Conservation (phyloP, 2,797 vertebrate species). For the Pogoniulus pusillus region DNA sequence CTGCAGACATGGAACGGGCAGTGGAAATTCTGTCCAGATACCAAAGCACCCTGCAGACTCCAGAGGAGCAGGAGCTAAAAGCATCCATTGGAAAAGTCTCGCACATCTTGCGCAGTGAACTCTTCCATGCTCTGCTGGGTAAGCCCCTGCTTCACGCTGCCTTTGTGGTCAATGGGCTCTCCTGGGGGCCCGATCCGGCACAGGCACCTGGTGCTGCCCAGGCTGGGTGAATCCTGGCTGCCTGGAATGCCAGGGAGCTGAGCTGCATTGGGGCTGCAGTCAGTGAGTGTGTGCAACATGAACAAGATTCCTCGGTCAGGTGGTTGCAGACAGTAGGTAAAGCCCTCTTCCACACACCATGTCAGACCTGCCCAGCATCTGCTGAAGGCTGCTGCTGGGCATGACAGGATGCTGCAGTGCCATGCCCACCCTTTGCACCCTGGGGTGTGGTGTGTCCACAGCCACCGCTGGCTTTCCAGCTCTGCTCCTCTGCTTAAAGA, state of each 20-base stretch:
- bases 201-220: background rate
- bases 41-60: constrained; percentile 83
- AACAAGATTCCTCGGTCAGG: background rate
- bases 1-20: constrained; percentile 86
- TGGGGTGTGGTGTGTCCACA: background rate
- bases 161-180: constrained; percentile 23
- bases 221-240: background rate
- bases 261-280: background rate
- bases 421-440: background rate
- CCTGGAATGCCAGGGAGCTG: background rate
- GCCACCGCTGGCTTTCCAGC: fast-evolving
- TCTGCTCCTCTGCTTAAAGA: background rate
- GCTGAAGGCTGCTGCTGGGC: background rate
- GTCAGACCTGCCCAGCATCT: background rate
- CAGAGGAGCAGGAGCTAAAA: constrained; percentile 86
- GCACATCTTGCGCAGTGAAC: constrained; percentile 32
- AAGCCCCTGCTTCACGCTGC: background rate
- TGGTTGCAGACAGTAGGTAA: background rate
- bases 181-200: fast-evolving
- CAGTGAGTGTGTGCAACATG: fast-evolving
- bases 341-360: background rate
- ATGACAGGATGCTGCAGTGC: background rate
- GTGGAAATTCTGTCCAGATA: constrained; percentile 86
- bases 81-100: constrained; percentile 82
- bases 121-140: constrained; percentile 55